Evolutionary conservation across 2,113 vertebrate genomes (phyloP).

Genomic region (Ptilonorhynchus violaceus): DNA sequence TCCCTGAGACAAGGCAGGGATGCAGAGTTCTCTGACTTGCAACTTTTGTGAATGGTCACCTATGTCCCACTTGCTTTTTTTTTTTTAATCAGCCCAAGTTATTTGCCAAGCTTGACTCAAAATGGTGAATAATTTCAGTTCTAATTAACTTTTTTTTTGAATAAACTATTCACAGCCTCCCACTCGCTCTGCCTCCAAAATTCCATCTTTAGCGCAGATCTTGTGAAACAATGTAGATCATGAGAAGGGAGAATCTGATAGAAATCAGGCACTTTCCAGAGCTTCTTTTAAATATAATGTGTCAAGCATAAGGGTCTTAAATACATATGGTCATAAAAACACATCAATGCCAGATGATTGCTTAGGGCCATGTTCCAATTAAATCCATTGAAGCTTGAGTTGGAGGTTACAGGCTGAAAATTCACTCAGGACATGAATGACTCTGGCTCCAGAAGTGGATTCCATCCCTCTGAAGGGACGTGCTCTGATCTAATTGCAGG

Average conservation of each 20-base stretch:
- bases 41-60: conserved; percentile 6
- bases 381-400: background rate
- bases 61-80: background rate
- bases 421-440: background rate
- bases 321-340: background rate
- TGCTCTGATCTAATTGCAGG: background rate
- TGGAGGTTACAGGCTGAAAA: background rate
- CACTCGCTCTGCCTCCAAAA: conserved; percentile 57
- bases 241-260: background rate
- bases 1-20: background rate
- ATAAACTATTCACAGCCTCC: conserved; percentile 50
- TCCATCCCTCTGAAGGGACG: background rate
- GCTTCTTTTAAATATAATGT: background rate
- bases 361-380: background rate
- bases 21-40: background rate
- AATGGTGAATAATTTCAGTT: conserved; percentile 39
- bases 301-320: background rate
- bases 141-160: conserved; percentile 32
- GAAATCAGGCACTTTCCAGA: background rate
- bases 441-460: background rate
- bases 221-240: conserved; percentile 39
- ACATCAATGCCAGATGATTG: background rate
- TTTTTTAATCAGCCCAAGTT: background rate
- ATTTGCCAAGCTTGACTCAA: conserved; percentile 1
- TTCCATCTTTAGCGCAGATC: conserved; percentile 43